Evolutionary conservation across 2,888 invertebrate genomes (phyloP).

Genomic region (Silvanus unidentatus): DNA sequence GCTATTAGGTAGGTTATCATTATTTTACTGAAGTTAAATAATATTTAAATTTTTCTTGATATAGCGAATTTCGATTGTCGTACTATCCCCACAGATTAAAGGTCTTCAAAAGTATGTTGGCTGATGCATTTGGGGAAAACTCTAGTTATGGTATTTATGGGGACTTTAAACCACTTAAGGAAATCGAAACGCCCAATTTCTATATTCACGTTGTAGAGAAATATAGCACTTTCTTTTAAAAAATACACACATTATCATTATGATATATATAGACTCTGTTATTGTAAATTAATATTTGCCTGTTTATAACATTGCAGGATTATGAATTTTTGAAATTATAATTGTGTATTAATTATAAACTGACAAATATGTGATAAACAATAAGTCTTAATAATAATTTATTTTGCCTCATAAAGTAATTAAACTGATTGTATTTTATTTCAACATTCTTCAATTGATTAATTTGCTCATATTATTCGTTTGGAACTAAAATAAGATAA

Average conservation of each 20-base stretch:
- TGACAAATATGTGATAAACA: no score
- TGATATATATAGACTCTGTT: neutral
- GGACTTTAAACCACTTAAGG: slow-evolving; percentile 68
- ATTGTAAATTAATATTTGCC: neutral
- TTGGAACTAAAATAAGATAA: no score
- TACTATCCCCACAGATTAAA: slow-evolving; percentile 80
- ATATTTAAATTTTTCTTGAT: slow-evolving; percentile 25
- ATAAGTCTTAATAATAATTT: no score
- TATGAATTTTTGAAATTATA: no score
- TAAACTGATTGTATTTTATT: no score
- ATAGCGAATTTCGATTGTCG: slow-evolving; percentile 76
- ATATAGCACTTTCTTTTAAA: slow-evolving; percentile 20
- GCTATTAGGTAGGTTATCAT: slow-evolving; percentile 28
- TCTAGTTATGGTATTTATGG: slow-evolving; percentile 68
- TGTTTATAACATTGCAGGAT: no score
- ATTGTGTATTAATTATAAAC: no score
- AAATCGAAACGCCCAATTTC: slow-evolving; percentile 66
- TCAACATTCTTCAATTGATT: no score
- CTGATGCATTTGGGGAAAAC: slow-evolving; percentile 60
- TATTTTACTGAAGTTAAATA: neutral
- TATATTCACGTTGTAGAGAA: slow-evolving; percentile 81
- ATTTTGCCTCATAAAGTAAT: no score
- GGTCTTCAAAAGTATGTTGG: slow-evolving; percentile 64
- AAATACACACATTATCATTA: no score
- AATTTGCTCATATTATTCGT: no score